These are phyloP conservation scores for Orussus abietinus DNA, from an alignment of 1,140 invertebrate genomes.

Conservation along the genomic window DNA sequence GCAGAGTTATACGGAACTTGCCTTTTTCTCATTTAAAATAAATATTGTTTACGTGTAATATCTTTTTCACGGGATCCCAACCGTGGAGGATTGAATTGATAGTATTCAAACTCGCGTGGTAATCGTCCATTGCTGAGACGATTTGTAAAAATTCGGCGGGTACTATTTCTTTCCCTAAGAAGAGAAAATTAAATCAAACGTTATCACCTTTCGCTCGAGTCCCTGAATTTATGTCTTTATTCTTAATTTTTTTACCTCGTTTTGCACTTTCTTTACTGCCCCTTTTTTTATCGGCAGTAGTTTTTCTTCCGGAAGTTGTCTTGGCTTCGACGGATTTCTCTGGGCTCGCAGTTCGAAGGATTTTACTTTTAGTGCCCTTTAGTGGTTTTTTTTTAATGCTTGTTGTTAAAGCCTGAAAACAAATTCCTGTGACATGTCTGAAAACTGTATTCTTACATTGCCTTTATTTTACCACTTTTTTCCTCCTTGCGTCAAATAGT, in stretches of 20 bases:
- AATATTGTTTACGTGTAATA: no score
- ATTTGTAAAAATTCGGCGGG: no score
- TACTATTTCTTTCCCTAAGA: no score
- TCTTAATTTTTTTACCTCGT: conserved; percentile 3
- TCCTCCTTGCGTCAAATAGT: no score
- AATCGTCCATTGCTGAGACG: conserved; percentile 18
- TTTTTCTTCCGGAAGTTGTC: background rate
- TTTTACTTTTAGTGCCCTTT: background rate
- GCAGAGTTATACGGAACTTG: no score
- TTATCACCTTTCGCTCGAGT: no score
- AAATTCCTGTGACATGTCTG: background rate
- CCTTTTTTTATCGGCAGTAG: conserved; percentile 3
- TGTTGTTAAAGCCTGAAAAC: background rate
- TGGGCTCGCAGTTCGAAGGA: background rate
- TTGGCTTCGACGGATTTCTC: conserved; percentile 5
- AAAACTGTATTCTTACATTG: background rate
- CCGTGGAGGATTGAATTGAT: conserved; percentile 20
- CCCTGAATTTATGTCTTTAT: conserved; percentile 3
- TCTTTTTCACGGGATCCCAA: conserved; percentile 22
- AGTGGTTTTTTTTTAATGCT: background rate
- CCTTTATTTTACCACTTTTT: background rate
- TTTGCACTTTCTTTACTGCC: conserved; percentile 5
- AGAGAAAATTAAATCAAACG: no score
- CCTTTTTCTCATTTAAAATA: no score
- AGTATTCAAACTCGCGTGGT: conserved; percentile 16